A percentile compares a stretch with the other conserved stretches of the same genome.
Conservation (phyloP, 2,888 invertebrate genomes). For the Cosmia pyralina region DNA sequence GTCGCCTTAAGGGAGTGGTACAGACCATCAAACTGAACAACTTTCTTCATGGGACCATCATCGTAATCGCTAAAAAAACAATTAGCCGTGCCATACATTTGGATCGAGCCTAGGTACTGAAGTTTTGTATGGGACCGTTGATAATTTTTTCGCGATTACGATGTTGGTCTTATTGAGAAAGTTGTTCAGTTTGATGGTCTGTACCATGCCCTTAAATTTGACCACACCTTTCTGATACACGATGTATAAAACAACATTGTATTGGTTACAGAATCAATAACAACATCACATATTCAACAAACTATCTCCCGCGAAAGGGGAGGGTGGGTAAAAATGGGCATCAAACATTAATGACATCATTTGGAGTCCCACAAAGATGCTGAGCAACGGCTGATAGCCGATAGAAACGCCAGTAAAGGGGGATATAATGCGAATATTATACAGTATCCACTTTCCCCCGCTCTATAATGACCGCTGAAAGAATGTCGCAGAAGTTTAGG, state of each 20-base stretch:
- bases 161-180: background rate
- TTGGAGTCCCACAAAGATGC: constrained; percentile 85
- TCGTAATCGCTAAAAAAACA: background rate
- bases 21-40: background rate
- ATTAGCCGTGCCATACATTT: background rate
- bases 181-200: background rate
- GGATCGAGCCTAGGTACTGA: too few species aligned
- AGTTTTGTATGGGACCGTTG: too few species aligned
- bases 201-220: background rate
- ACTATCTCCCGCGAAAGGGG: constrained; percentile 71
- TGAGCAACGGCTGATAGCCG: constrained; percentile 85
- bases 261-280: constrained; percentile 74
- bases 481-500: constrained; percentile 58
- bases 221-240: background rate
- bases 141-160: too few species aligned
- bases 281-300: constrained; percentile 79
- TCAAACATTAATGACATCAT: constrained; percentile 87
- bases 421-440: constrained; percentile 88
- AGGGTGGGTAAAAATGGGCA: constrained; percentile 78
- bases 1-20: background rate
- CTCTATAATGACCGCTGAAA: constrained; percentile 60
- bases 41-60: background rate
- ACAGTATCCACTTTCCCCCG: constrained; percentile 78
- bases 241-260: background rate
- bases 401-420: constrained; percentile 83